Evolutionary conservation across 2,797 vertebrate genomes (phyloP), one percentile per base, ranked within the genome.

Genomic region (Odontamblyopus lacepedii): DNA sequence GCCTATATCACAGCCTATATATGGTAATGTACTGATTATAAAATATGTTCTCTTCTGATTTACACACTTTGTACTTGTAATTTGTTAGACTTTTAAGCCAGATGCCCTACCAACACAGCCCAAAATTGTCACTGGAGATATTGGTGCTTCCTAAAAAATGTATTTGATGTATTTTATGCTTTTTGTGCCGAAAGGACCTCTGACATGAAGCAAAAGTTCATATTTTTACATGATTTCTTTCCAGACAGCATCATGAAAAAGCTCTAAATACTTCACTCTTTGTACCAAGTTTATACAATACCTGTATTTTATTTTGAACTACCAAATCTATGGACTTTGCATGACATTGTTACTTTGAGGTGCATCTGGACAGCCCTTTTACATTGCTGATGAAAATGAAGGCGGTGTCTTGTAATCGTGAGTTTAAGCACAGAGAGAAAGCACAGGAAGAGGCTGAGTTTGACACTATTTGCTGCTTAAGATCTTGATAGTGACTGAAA

Each of bases 381-480:
- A 4, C 63, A 29, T 64, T 9, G 23, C n/a, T 66, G 63, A 66
- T 51, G 44, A 11, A 55, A 18, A 67, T 32, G 50, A 18, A 63
- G 51, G 44, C 67, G 5, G 53, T 66, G 70, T 63, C 68, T 70
- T 73, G 44, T 67, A 67, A 29, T 30, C 4, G 70, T 78, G 63
- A 76, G 51, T 69, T 70, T 19, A 13, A 65, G 56, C 60, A 63
- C 41, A 29, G 68, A 56, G 66, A 83, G 76, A 79, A 71, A 80
- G 84, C 74, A 74, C 70, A 74, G 75, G 71, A 75, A 66, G 68
- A 80, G 65, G 77, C 71, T 29, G 78, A 82, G 80, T 64, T 76
- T 61, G 82, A 72, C 83, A 63, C 83, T 78, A 85, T 70, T 82
- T 78, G 87, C 90, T 91, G 90, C 87, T 89, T 60, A 75, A 83